Percentiles rank a stretch among this genome's conserved stretches.
These are phyloP conservation scores for Stichodactyla helianthus DNA, from an alignment of 64 coral and sea anemone species.

Conservation along the genomic window DNA sequence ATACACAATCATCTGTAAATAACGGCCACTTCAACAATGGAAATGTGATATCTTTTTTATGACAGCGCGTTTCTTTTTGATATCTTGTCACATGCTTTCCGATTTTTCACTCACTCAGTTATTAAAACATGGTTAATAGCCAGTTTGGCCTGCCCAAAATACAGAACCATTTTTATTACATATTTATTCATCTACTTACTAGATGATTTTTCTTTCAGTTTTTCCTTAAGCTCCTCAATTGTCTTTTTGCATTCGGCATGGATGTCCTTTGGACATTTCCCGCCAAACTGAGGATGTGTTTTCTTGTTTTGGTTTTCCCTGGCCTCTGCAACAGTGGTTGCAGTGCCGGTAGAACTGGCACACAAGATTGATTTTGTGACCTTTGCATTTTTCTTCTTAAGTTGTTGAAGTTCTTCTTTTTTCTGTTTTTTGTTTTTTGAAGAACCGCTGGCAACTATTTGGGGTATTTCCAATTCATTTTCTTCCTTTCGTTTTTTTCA, in stretches of 20 bases:
- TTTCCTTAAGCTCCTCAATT: conserved; percentile 3
- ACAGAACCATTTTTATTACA: background rate
- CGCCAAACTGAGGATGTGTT: conserved; percentile 16
- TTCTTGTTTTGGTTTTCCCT: background rate
- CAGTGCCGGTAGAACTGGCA: background rate
- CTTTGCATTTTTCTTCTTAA: background rate
- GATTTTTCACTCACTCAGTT: too few species aligned
- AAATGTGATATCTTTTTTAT: too few species aligned
- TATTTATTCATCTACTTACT: conserved; percentile 11
- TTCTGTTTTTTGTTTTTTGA: background rate
- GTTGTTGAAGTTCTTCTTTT: background rate
- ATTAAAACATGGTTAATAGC: background rate
- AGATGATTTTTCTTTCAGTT: background rate
- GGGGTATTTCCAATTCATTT: background rate
- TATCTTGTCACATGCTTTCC: too few species aligned
- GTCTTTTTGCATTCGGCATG: background rate
- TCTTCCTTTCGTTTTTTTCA: background rate
- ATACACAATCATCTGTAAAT: background rate
- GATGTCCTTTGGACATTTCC: background rate
- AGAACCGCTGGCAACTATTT: too few species aligned
- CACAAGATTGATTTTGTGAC: background rate
- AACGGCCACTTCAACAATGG: too few species aligned
- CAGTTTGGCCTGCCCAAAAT: background rate
- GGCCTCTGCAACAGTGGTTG: background rate
- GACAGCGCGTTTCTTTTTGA: too few species aligned